A percentile compares a stretch with the other conserved stretches of the same genome.
phyloP scores from a whole-genome alignment of 2,888 invertebrate genomes.

The Boloria selene region DNA sequence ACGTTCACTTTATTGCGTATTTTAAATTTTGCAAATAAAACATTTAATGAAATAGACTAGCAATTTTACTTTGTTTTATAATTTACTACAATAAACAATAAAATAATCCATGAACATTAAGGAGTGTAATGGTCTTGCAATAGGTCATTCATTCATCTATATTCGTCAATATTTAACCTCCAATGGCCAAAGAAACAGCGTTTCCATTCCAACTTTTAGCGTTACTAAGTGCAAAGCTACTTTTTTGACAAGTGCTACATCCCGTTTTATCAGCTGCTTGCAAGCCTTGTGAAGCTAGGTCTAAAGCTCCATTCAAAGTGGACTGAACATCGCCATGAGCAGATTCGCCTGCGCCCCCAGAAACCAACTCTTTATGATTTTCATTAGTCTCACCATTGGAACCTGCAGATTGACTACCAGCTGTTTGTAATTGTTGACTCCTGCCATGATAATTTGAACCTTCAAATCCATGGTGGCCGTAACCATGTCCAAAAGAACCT shows the following conservation, averaged over 20 bases:
- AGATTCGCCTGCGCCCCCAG: neutral
- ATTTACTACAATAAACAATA: too few relatives aligned
- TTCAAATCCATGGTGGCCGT: neutral
- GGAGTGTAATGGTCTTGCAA: too few relatives aligned
- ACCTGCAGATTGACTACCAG: neutral
- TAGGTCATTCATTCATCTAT: too few relatives aligned
- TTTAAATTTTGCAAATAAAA: too few relatives aligned
- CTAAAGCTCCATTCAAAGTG: conserved; percentile 59
- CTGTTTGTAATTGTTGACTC: neutral
- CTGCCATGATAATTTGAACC: neutral
- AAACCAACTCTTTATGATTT: neutral
- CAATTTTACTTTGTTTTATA: too few relatives aligned
- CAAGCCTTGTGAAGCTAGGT: conserved; percentile 61
- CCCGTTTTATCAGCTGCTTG: conserved; percentile 48
- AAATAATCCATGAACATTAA: too few relatives aligned
- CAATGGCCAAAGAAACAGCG: conserved; percentile 70
- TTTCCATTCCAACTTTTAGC: conserved; percentile 68
- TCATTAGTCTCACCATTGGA: neutral
- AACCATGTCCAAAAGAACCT: neutral
- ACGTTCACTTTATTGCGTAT: too few relatives aligned
- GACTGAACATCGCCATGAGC: conserved; percentile 38
- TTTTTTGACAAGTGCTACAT: conserved; percentile 66
- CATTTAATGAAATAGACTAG: too few relatives aligned
- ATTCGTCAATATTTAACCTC: conserved; percentile 53
- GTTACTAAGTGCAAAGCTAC: conserved; percentile 68